phyloP scores from a whole-genome alignment of 2,888 invertebrate species.

The Urechis unicinctus region DNA sequence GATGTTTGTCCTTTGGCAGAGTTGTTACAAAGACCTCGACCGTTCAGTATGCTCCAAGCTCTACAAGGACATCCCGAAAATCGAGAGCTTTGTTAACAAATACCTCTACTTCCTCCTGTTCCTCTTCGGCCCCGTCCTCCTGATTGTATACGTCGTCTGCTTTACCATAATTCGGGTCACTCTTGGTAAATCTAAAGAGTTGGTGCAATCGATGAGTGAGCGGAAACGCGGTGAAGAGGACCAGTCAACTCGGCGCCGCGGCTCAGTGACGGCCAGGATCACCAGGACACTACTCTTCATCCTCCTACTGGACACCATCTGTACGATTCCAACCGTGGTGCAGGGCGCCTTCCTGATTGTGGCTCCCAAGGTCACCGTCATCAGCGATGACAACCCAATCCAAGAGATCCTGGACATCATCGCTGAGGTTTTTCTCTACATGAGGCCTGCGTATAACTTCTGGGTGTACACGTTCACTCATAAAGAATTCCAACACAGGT shows the following conservation, averaged over 20 bases:
- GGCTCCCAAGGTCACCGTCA: slow-evolving; percentile 6
- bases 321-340: slow-evolving; percentile 8
- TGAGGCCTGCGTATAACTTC: slow-evolving; percentile 5
- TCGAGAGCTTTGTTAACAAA: neutral
- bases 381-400: neutral
- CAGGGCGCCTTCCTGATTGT: slow-evolving; percentile 9
- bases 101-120: slow-evolving; percentile 5
- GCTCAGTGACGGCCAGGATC: neutral
- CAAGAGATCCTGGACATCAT: slow-evolving; percentile 7
- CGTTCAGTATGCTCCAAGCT: neutral
- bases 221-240: neutral
- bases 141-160: slow-evolving; percentile 7
- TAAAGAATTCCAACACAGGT: slow-evolving; percentile 60
- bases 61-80: neutral
- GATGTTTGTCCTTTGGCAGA: slow-evolving; percentile 6
- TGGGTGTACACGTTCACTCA: slow-evolving; percentile 3
- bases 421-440: slow-evolving; percentile 9
- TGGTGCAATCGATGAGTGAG: neutral
- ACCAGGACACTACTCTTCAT: slow-evolving; percentile 10
- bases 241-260: neutral
- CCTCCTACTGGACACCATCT: slow-evolving; percentile 8
- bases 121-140: slow-evolving; percentile 10
- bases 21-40: slow-evolving; percentile 8
- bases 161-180: slow-evolving; percentile 5
- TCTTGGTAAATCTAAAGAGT: neutral